phyloP scores from a whole-genome alignment of 2,888 invertebrate species.

The Chrysina gloriosa region DNA sequence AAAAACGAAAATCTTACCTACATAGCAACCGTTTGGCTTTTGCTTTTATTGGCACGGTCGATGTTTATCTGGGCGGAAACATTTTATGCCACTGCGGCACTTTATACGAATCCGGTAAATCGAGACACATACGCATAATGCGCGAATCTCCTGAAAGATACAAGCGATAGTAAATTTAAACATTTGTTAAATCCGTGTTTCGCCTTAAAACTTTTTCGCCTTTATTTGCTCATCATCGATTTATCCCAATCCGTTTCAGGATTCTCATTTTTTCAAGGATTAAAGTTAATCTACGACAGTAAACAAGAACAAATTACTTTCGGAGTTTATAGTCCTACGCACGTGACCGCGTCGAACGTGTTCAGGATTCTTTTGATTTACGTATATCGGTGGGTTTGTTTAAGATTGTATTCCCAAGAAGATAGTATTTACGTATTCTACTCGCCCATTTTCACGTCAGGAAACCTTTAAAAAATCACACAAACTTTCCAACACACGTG shows the following conservation, averaged over 20 bases:
- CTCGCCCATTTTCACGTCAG: not conserved
- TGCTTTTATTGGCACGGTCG: constrained; percentile 5
- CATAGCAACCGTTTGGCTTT: not conserved
- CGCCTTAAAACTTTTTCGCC: too few relatives aligned
- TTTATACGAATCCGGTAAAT: not conserved
- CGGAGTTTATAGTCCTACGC: constrained; percentile 4
- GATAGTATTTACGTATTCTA: not conserved
- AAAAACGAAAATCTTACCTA: not conserved
- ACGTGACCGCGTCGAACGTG: not conserved
- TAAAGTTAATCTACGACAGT: constrained; percentile 1
- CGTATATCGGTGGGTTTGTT: constrained; percentile 9
- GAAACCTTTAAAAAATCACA: not conserved
- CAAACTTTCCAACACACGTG: constrained; percentile 1
- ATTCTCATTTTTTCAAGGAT: too few relatives aligned
- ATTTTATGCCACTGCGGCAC: not conserved
- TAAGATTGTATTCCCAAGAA: not conserved
- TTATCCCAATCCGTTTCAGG: too few relatives aligned
- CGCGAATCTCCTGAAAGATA: not conserved
- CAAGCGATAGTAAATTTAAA: too few relatives aligned
- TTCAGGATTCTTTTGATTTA: constrained; percentile 3
- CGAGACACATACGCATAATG: not conserved
- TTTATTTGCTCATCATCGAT: too few relatives aligned
- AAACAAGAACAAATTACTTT: constrained; percentile 15
- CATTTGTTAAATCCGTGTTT: too few relatives aligned
- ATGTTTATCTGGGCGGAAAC: not conserved